A percentile compares a stretch with the other conserved stretches of the same genome.
phyloP scores from a whole-genome alignment of 2,113 vertebrate genomes.

The Phalacrocorax carbo region DNA sequence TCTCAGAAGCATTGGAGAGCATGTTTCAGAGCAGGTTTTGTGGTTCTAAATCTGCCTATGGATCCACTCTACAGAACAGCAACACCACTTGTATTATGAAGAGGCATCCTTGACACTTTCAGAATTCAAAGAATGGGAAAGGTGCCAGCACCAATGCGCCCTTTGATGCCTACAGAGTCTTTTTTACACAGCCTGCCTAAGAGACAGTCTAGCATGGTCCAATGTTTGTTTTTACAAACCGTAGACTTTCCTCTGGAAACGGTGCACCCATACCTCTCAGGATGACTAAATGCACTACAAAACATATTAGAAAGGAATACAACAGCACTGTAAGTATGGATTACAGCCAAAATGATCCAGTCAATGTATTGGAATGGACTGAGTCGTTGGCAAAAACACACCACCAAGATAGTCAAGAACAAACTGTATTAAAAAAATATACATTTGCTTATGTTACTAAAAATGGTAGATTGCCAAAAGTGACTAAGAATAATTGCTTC shows the following conservation, averaged over 20 bases:
- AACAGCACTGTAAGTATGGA: not conserved
- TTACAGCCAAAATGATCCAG: constrained; percentile 11
- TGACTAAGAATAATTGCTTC: constrained; percentile 47
- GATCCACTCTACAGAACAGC: not conserved
- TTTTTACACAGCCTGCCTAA: not conserved
- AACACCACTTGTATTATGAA: not conserved
- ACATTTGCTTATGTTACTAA: constrained; percentile 51
- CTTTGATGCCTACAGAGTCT: not conserved
- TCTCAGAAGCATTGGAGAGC: not conserved
- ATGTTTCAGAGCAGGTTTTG: not conserved
- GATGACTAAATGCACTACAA: not conserved
- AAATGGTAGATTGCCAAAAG: constrained; percentile 39
- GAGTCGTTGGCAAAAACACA: constrained; percentile 21
- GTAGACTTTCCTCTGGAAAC: not conserved
- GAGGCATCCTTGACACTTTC: not conserved
- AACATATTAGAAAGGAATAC: not conserved
- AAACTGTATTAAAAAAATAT: constrained; percentile 36
- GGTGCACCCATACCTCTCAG: not conserved
- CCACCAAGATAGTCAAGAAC: not conserved
- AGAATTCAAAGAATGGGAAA: not conserved
- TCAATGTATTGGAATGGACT: not conserved
- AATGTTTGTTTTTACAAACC: not conserved
- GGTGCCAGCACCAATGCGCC: not conserved
- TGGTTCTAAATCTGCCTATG: not conserved
- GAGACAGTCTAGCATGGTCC: not conserved